Evolutionary conservation across 1,140 invertebrate species (phyloP).

Genomic region (Brachionus plicatilis): DNA sequence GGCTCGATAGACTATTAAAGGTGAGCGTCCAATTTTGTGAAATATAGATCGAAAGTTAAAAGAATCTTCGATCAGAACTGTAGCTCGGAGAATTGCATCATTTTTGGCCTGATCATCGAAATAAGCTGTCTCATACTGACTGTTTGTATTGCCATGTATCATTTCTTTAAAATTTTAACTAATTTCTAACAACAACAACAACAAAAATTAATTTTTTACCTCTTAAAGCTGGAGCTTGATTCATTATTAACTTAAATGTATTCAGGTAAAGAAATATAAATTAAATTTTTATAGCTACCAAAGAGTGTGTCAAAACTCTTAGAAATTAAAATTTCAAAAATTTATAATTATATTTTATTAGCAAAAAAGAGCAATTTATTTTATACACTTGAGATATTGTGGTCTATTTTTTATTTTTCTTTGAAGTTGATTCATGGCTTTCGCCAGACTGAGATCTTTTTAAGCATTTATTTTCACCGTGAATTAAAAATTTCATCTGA

Average conservation of each 20-base stretch:
- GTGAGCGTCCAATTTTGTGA: slow-evolving; percentile 47
- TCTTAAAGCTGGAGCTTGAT: not conserved
- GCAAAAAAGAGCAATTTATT: not conserved
- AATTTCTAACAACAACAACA: not conserved
- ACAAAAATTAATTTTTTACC: not conserved
- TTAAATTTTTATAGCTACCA: not conserved
- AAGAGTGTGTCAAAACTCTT: slow-evolving; percentile 19
- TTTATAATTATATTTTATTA: not conserved
- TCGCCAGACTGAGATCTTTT: not conserved
- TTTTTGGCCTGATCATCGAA: not conserved
- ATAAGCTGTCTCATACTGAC: not conserved
- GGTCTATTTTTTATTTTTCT: not conserved
- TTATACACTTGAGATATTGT: not conserved
- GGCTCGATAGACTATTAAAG: slow-evolving; percentile 47
- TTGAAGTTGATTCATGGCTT: not conserved
- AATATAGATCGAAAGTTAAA: slow-evolving; percentile 46
- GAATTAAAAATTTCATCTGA: slow-evolving; percentile 7
- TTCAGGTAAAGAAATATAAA: not conserved
- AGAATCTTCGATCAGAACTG: slow-evolving; percentile 33
- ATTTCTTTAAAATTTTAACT: not conserved
- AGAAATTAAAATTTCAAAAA: not conserved
- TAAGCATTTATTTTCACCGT: not conserved
- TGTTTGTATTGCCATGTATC: slow-evolving; percentile 1
- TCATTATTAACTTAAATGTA: not conserved
- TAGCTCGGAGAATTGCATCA: not conserved